Percentiles rank a stretch among this genome's conserved stretches.
Conservation (phyloP, 2,797 vertebrate genomes). For the Hippopotamyrus pictus region DNA sequence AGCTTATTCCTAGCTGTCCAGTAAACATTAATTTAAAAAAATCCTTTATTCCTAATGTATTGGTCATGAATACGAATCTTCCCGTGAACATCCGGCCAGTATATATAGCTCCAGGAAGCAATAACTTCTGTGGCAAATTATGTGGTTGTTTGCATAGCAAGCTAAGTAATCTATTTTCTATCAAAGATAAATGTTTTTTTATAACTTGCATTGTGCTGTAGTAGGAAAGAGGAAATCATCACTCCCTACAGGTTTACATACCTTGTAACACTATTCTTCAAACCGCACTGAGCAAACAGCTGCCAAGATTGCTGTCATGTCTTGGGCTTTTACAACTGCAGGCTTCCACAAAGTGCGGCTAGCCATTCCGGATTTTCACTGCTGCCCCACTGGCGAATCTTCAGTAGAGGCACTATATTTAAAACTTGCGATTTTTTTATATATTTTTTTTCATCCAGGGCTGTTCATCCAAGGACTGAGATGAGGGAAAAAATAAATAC, state of each 20-base stretch:
- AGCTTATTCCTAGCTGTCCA: conserved; percentile 53
- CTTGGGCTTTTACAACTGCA: conserved; percentile 27
- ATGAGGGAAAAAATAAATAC: background rate
- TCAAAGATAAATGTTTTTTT: conserved; percentile 72
- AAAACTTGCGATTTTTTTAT: background rate
- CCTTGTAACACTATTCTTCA: conserved; percentile 71
- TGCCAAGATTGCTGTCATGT: conserved; percentile 52
- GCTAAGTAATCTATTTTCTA: conserved; percentile 72
- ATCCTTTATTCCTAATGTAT: conserved; percentile 34
- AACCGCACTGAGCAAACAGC: conserved; percentile 49
- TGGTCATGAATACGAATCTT: conserved; percentile 56
- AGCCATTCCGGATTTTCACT: conserved; percentile 49
- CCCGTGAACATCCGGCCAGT: conserved; percentile 50
- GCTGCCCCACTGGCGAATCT: conserved; percentile 58
- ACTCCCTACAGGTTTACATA: conserved; percentile 69
- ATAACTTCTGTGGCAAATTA: conserved; percentile 71
- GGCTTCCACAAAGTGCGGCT: conserved; percentile 47
- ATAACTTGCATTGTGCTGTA: conserved; percentile 65
- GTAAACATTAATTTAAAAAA: conserved; percentile 30
- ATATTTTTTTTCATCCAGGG: background rate
- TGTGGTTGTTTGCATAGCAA: conserved; percentile 64
- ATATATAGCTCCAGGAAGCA: conserved; percentile 75
- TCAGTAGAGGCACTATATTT: background rate
- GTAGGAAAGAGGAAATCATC: conserved; percentile 71
- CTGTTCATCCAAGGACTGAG: background rate